A percentile compares a stretch with the other conserved stretches of the same genome.
Conservation (phyloP, 1,140 invertebrate genomes). For the Anagrus nilaparvatae region DNA sequence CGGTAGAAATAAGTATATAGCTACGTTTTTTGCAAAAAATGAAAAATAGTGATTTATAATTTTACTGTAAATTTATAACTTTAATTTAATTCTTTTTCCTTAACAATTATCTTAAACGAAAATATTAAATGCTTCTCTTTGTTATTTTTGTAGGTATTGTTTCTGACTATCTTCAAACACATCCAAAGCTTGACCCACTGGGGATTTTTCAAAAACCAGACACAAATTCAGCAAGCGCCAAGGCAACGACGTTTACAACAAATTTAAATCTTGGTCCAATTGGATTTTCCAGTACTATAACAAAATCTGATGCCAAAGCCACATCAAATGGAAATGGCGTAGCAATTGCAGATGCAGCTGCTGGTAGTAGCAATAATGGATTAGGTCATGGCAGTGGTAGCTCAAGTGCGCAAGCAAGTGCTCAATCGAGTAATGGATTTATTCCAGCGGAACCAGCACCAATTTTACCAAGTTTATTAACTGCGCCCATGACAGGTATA, state of each 20-base stretch:
- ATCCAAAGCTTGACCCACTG: constrained; percentile 23
- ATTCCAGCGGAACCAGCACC: background rate
- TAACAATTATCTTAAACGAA: no score
- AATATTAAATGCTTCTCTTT: no score
- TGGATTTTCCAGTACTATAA: constrained; percentile 17
- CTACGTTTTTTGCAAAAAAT: no score
- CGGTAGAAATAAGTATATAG: no score
- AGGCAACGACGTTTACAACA: constrained; percentile 11
- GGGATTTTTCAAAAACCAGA: constrained; percentile 19
- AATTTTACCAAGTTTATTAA: no score
- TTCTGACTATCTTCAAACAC: constrained; percentile 1
- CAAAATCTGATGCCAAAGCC: background rate
- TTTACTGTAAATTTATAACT: no score
- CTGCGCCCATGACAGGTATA: no score
- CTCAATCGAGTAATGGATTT: constrained; percentile 2
- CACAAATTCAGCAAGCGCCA: constrained; percentile 10
- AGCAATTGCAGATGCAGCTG: constrained; percentile 12
- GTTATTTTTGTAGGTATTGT: constrained; percentile 12
- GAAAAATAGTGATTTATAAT: no score
- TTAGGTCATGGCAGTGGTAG: background rate
- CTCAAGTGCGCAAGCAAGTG: background rate
- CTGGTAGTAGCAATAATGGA: background rate
- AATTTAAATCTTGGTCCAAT: constrained; percentile 25
- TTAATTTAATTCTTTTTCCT: no score
- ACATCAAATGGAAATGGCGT: constrained; percentile 9